phyloP scores from a whole-genome alignment of 2,113 vertebrate genomes.

The Hyla sarda region DNA sequence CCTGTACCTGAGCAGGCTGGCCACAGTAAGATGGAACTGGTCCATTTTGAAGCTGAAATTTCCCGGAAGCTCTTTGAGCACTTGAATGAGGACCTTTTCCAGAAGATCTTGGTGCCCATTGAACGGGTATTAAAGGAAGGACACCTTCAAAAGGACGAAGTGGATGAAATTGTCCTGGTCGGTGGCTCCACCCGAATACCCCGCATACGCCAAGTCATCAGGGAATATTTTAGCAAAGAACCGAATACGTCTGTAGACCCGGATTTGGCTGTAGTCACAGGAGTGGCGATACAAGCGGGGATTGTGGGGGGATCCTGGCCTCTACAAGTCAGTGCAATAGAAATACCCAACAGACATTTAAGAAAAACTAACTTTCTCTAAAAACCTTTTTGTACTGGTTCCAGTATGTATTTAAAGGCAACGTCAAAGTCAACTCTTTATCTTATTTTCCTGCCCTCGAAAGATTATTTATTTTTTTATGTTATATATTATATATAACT shows the following conservation, averaged over 20 bases:
- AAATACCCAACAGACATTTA: slow-evolving; percentile 94
- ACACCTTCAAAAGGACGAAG: slow-evolving; percentile 80
- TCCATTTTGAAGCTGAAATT: slow-evolving; percentile 79
- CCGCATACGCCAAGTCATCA: slow-evolving; percentile 86
- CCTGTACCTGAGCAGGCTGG: background rate
- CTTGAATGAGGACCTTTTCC: slow-evolving; percentile 92
- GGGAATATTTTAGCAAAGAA: slow-evolving; percentile 90
- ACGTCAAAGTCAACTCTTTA: background rate
- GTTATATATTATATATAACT: background rate
- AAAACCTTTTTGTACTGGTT: slow-evolving; percentile 43
- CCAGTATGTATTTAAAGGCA: slow-evolving; percentile 1
- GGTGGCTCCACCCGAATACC: slow-evolving; percentile 97
- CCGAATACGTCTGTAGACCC: slow-evolving; percentile 96
- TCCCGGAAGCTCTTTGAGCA: slow-evolving; percentile 86
- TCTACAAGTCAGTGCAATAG: slow-evolving; percentile 94
- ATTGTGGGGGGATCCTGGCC: slow-evolving; percentile 97
- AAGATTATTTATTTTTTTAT: slow-evolving; percentile 48
- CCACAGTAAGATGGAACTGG: slow-evolving; percentile 32
- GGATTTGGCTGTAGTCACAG: slow-evolving; percentile 91
- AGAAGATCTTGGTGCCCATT: slow-evolving; percentile 91
- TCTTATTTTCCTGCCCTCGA: slow-evolving; percentile 20
- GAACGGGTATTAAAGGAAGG: slow-evolving; percentile 87
- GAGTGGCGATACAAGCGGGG: slow-evolving; percentile 94
- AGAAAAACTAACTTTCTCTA: slow-evolving; percentile 93
- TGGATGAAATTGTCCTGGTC: slow-evolving; percentile 94